Evolutionary conservation across 1,140 invertebrate species (phyloP).

Genomic region (Eriocheir sinensis): DNA sequence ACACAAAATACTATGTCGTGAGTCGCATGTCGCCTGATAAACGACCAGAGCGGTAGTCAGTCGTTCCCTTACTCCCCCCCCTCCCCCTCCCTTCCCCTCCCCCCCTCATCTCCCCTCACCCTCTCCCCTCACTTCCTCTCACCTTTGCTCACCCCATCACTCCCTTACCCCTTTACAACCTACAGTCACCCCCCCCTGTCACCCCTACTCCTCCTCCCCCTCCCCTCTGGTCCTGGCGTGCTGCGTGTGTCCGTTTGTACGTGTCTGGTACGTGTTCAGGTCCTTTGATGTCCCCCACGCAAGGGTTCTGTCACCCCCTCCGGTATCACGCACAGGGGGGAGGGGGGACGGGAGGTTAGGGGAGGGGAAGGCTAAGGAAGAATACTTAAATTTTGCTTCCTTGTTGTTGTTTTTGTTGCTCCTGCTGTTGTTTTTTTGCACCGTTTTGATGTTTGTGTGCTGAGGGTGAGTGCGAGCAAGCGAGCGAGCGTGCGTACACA

Average conservation of each 20-base stretch:
- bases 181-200: background rate
- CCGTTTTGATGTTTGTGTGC: background rate
- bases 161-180: too few species aligned
- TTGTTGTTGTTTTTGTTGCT: background rate
- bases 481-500: background rate
- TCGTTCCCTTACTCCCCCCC: background rate
- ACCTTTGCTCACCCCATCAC: too few species aligned
- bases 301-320: slow-evolving; percentile 26
- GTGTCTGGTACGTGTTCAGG: slow-evolving; percentile 2
- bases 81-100: background rate
- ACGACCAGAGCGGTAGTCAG: background rate
- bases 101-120: too few species aligned
- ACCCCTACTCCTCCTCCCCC: background rate
- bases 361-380: background rate
- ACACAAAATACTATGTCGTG: background rate
- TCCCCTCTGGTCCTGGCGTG: background rate
- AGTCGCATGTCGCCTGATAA: background rate
- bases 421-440: background rate
- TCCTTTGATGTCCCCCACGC: background rate
- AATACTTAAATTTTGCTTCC: background rate
- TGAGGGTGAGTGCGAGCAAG: background rate
- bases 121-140: too few species aligned
- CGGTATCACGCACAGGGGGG: background rate
- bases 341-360: background rate
- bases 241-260: background rate